These are phyloP conservation scores for Ibycter americanus DNA, from an alignment of 2,797 vertebrate species.

Conservation along the genomic window DNA sequence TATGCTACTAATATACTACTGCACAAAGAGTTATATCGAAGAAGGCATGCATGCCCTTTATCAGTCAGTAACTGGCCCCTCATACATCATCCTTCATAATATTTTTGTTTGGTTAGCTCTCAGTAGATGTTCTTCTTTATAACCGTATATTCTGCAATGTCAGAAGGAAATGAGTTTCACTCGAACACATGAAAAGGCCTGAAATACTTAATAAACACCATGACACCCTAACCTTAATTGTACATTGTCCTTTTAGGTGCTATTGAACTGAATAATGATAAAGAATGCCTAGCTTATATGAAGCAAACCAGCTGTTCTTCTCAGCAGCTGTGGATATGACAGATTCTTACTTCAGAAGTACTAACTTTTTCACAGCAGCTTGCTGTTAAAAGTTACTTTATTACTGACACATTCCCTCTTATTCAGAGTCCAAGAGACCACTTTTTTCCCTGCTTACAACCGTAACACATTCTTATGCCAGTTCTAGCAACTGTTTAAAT, in stretches of 20 bases:
- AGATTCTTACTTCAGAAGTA: background rate
- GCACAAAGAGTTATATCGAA: background rate
- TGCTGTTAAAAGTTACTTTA: background rate
- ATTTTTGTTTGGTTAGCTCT: background rate
- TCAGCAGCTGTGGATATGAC: background rate
- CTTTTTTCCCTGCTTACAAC: background rate
- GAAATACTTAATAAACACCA: background rate
- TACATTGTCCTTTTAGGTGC: background rate
- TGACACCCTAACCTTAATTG: background rate
- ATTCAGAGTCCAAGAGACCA: background rate
- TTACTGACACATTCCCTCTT: background rate
- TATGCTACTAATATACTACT: background rate
- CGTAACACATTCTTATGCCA: background rate
- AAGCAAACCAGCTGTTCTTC: background rate
- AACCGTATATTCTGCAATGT: background rate
- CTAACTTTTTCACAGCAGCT: background rate
- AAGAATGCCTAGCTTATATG: background rate
- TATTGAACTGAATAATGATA: background rate
- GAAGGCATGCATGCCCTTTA: background rate
- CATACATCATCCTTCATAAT: background rate
- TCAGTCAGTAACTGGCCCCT: background rate
- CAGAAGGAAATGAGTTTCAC: background rate
- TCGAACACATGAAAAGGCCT: background rate
- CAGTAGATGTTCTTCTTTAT: background rate
- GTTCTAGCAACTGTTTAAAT: background rate